Base-by-base conservation (phyloP, 2,113 vertebrate species). In the Perca flavescens region DNA sequence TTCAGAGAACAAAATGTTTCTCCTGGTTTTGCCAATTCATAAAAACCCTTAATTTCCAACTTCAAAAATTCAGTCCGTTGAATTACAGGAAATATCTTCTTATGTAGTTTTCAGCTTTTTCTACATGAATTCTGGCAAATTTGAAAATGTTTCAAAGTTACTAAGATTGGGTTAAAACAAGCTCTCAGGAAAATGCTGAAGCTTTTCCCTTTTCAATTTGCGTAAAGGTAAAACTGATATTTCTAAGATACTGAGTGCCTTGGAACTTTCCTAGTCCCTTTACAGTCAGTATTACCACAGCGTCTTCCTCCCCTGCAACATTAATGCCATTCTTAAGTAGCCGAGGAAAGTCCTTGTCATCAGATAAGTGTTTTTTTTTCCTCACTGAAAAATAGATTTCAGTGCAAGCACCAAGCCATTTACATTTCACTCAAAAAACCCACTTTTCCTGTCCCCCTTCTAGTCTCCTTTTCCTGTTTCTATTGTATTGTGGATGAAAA, bases 271-370 rank as follows among this genome's bases (percentile, higher is more conserved):
- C 28, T 13, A 72, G 76, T 78, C 84, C 64, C 80, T 88, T 78
- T 86, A 64, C 84, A 71, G 82, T 22, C 65, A 22, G 75, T 83
- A 83, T 90, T 84, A 82, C 86, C 79, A 50, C 53, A 46, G 56
- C 53, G 7, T 69, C 86, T 72, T 79, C 82, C 79, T 86, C 77
- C 74, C 31, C 63, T 91, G 82, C 80, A 91, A 89, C 87, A 89
- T 91, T 93, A 89, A 91, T 91, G 89, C 79, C 83, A 74, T 88
- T 83, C 88, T 84, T 77, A 88, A 90, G 87, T 79, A 88, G 87
- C 83, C 60, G 21, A 56, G 66, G 75, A 86, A 89, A 89, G 89
- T 91, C 83, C 80, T 81, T 86, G 86, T 89, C 78, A 43, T 87
- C 86, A 81, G 75, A 92, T 88, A 86, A 83, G 81, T 86, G 64